Conservation (phyloP, 2,888 invertebrate species). For the Hyposoter didymator region DNA sequence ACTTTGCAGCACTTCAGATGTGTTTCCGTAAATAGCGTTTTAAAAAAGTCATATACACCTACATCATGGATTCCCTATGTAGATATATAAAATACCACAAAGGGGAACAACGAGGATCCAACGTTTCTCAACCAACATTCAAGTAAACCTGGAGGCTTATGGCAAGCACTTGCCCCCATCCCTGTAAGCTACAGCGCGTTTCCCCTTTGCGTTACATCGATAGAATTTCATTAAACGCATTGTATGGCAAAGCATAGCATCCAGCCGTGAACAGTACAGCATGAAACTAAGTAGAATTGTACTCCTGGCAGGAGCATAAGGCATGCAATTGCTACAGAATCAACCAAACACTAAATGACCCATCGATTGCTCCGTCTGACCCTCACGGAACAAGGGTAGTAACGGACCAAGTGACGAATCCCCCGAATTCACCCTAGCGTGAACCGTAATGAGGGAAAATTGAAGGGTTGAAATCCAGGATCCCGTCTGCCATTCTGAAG, state of each 20-base stretch:
- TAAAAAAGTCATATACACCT: not conserved
- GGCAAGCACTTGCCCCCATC: conserved; percentile 47
- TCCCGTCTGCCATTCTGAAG: conserved; percentile 33
- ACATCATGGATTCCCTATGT: not conserved
- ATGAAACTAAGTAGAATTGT: conserved; percentile 27
- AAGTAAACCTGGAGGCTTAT: conserved; percentile 38
- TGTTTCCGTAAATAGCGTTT: not conserved
- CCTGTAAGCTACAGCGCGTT: conserved; percentile 23
- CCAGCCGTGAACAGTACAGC: conserved; percentile 43
- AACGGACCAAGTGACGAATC: conserved; percentile 43
- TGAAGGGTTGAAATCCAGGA: conserved; percentile 60
- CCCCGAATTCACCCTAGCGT: conserved; percentile 54
- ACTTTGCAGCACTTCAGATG: not conserved
- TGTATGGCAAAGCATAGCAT: conserved; percentile 48
- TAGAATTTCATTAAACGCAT: conserved; percentile 70
- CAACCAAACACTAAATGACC: conserved; percentile 63
- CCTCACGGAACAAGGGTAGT: conserved; percentile 24
- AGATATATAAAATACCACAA: conserved; percentile 15
- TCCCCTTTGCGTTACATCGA: conserved; percentile 51
- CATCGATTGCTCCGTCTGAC: conserved; percentile 53
- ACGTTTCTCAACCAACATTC: conserved; percentile 30
- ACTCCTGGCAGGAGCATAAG: conserved; percentile 26
- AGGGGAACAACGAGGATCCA: conserved; percentile 7
- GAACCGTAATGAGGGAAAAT: conserved; percentile 65
- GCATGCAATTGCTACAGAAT: conserved; percentile 54